Percentiles rank a stretch among this genome's conserved stretches.
These are phyloP conservation scores for Mimas tiliae DNA, from an alignment of 2,888 invertebrate species.

Conservation along the genomic window DNA sequence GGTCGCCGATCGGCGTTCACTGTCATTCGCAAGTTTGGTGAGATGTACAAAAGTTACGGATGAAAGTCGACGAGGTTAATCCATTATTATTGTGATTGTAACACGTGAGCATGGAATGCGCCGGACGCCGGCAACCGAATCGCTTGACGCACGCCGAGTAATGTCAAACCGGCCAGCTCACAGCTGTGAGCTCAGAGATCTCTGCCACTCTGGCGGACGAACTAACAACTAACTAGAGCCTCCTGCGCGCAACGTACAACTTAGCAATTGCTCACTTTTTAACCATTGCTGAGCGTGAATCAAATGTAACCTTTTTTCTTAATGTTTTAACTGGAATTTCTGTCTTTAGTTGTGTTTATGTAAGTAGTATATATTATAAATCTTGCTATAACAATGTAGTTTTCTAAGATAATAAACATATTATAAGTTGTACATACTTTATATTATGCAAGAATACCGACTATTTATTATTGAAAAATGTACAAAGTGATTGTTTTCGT, in stretches of 20 bases:
- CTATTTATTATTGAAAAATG: too few species aligned
- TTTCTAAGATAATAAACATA: too few species aligned
- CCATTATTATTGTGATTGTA: constrained; percentile 53
- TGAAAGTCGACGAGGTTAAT: constrained; percentile 63
- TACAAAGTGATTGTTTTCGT: background rate
- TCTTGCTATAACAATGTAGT: too few species aligned
- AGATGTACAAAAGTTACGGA: constrained; percentile 61
- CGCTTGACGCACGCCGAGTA: constrained; percentile 67
- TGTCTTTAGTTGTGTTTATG: too few species aligned
- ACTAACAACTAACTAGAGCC: constrained; percentile 68
- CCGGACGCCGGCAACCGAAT: constrained; percentile 59
- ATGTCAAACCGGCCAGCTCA: constrained; percentile 67
- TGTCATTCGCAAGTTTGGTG: constrained; percentile 49
- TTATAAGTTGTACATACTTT: too few species aligned
- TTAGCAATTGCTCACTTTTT: background rate
- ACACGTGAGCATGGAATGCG: constrained; percentile 66
- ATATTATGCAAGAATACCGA: too few species aligned
- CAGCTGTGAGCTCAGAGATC: constrained; percentile 73
- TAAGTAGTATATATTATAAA: too few species aligned
- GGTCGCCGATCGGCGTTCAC: constrained; percentile 48
- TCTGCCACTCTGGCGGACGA: constrained; percentile 70
- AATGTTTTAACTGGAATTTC: too few species aligned
- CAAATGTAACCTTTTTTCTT: background rate
- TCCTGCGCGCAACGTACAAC: constrained; percentile 41
- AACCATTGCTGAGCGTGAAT: background rate